Evolutionary conservation across 2,888 invertebrate species (phyloP).

Genomic region (Yponomeuta plumbellus): DNA sequence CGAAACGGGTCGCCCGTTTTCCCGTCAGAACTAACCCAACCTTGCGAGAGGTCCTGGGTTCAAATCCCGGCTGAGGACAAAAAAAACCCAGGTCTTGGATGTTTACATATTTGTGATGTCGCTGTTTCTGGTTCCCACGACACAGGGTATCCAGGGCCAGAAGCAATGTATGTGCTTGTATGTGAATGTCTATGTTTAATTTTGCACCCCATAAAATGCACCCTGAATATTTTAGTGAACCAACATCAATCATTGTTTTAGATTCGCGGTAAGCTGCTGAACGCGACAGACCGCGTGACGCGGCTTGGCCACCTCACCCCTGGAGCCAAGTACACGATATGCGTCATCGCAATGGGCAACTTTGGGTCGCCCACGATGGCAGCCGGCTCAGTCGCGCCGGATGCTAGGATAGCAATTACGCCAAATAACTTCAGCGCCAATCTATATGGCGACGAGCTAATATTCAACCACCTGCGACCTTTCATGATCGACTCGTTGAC

Average conservation of each 20-base stretch:
- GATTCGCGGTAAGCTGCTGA: conserved; percentile 86
- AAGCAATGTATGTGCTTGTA: too few relatives aligned
- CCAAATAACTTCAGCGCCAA: conserved; percentile 53
- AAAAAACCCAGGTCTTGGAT: too few relatives aligned
- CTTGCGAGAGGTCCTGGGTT: too few relatives aligned
- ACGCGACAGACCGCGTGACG: conserved; percentile 83
- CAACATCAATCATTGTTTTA: conserved; percentile 41
- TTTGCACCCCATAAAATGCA: not conserved
- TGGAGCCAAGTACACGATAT: conserved; percentile 89
- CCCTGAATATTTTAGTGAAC: not conserved
- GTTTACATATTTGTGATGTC: too few relatives aligned
- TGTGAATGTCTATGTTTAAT: too few relatives aligned
- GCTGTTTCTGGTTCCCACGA: too few relatives aligned
- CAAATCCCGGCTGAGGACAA: too few relatives aligned
- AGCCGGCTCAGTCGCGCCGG: conserved; percentile 59
- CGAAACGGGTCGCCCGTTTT: too few relatives aligned
- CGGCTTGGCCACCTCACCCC: conserved; percentile 85
- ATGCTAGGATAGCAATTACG: conserved; percentile 68
- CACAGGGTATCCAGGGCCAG: too few relatives aligned
- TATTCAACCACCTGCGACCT: conserved; percentile 57
- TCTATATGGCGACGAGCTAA: conserved; percentile 78
- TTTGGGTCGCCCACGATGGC: conserved; percentile 59
- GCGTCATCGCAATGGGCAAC: conserved; percentile 91
- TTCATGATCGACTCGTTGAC: conserved; percentile 81
- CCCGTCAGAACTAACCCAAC: too few relatives aligned